Evolutionary conservation across 2,113 vertebrate genomes (phyloP), one percentile per base, ranked within the genome.

Genomic region (Dicaeum eximium): DNA sequence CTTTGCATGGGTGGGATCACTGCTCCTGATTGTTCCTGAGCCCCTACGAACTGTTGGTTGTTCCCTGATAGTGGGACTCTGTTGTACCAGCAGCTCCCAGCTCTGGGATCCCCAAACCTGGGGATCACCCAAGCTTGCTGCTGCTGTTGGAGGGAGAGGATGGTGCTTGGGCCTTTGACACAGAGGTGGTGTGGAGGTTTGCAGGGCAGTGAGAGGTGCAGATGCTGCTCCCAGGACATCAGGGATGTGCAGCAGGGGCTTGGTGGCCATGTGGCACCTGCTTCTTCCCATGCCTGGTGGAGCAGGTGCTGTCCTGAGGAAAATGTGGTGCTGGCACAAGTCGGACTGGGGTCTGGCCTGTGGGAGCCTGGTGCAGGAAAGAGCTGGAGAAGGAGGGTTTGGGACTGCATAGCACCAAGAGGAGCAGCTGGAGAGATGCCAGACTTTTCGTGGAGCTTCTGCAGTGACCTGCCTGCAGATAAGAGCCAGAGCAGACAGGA

Each of bases 81-180:
- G 45, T 37, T 60, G 56, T 38, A 8, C 8, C 6, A 5, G 56
- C 48, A 20, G 15, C 10, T 61, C 38, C 30, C 30, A 17, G 40
- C 11, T 21, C 42, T 35, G 4, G 37, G 24, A 42, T 28, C 19
- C 11, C 14, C 28, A 25, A 15, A 35, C 28, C 17, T 13, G 18
- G 6, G 11, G 1, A 1, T 2, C 0, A 0, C 5, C 5, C 11
- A 9, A 18, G 17, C 3, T 3, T 4, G 1, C 0, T 37, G 54
- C 10, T 45, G 61, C 25, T 70, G 27, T 8, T 23, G 40, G 30
- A 17, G 56, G 1, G 33, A 8, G 5, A 8, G 40, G 21, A 3
- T 20, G 0, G 0, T 31, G 28, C 15, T 44, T 15, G 2, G 5
- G 15, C 4, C 6, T 27, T 92, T 38, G 19, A 28, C 25, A 13